These are phyloP conservation scores for Mongoloraphidia duomilia DNA, from an alignment of 2,888 invertebrate species.

Conservation along the genomic window DNA sequence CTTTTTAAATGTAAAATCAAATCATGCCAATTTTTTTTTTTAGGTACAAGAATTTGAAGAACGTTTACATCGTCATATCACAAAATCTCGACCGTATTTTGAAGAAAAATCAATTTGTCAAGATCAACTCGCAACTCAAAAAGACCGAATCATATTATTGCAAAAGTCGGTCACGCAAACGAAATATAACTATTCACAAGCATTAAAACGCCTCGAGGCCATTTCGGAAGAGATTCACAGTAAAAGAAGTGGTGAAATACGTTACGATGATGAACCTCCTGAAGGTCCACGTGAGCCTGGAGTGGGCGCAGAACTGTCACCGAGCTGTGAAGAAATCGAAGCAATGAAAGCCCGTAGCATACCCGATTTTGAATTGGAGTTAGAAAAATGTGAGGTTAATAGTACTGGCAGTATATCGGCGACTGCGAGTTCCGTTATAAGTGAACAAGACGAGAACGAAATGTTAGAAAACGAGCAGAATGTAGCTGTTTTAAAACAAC, in stretches of 20 bases:
- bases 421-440: constrained; percentile 33
- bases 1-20: not conserved
- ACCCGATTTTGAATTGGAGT: constrained; percentile 37
- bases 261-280: constrained; percentile 28
- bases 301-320: constrained; percentile 42
- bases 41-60: constrained; percentile 68
- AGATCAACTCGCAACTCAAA: constrained; percentile 72
- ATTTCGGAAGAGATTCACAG: constrained; percentile 86
- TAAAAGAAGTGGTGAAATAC: constrained; percentile 37
- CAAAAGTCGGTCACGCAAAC: constrained; percentile 65
- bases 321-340: constrained; percentile 17
- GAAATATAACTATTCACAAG: constrained; percentile 68
- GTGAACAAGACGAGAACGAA: constrained; percentile 26
- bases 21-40: constrained; percentile 9
- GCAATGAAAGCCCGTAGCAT: constrained; percentile 20
- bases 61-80: constrained; percentile 63
- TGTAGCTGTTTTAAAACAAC: constrained; percentile 50
- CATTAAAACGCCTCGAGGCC: constrained; percentile 69
- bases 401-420: constrained; percentile 39
- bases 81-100: constrained; percentile 80
- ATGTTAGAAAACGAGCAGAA: constrained; percentile 29
- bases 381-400: constrained; percentile 41
- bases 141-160: constrained; percentile 65
- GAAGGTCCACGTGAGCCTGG: constrained; percentile 47
- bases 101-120: constrained; percentile 80